Base-by-base conservation (phyloP, 1,140 invertebrate genomes). In the Heliconius eleuchia region DNA sequence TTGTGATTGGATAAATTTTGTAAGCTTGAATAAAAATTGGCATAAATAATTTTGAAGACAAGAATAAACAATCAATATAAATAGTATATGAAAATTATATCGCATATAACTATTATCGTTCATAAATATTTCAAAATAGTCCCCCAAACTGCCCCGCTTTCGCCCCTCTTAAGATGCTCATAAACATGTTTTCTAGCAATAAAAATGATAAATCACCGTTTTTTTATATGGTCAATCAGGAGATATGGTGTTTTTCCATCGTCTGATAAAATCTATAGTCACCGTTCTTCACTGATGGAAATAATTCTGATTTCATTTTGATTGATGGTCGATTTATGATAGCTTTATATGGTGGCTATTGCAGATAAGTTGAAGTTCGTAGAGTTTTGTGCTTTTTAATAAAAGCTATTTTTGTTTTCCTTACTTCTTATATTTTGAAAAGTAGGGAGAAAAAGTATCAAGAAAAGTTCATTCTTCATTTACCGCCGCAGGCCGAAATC, bases 151-250 rank as follows among this genome's bases (percentile, higher is more conserved):
- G 73, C 80, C 78, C 84, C 82, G 72, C 76, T 50, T 79, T 78
- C 84, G 79, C 85, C 89, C 89, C 92, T 92, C 90, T 90, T 93
- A 92, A 92, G 89, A 91, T 92, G 88, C 92, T 91, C 92, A 93
- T 93, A 93, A 93, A 93, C 92, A 93, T 93, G 92, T 93, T 93
- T 93, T 93, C 89, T 89, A 86, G 88, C 90, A 91, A 93, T 93
- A 92, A 93, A 93, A 92, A 93, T 93, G 92, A 93, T 92, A 93
- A 92, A 93, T 93, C 91, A 91, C 89, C 90, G 84, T 92, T 93
- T 93, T 77, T 93, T 93, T 93, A 93, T 93, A 90, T 91, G 91
- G 91, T 93, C 92, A 93, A 93, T 93, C 92, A 93, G 87, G 84
- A 85, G 86, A 91, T 92, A 89, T 86, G 88, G 88, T 86, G 85